phyloP scores from a whole-genome alignment of 2,888 invertebrate species.

The Mellilla xanthometata region DNA sequence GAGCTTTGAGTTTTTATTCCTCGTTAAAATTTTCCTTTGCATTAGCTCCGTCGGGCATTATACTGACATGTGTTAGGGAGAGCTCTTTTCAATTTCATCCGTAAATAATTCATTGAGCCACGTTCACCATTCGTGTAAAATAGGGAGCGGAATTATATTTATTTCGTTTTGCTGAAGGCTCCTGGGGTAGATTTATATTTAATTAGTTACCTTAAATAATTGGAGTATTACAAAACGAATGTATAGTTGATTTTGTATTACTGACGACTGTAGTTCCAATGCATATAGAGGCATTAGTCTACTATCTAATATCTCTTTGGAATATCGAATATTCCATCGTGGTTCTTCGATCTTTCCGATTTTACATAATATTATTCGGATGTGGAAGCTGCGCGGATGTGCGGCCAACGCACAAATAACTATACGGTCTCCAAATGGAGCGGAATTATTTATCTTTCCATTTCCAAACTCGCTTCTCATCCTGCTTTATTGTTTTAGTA shows the following conservation, averaged over 20 bases:
- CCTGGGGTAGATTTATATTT: too few species aligned
- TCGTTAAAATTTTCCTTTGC: slow-evolving; percentile 40
- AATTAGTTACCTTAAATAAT: too few species aligned
- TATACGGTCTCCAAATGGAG: slow-evolving; percentile 24
- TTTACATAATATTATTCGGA: slow-evolving; percentile 43
- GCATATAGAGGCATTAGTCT: too few species aligned
- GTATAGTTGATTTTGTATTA: too few species aligned
- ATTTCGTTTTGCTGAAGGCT: too few species aligned
- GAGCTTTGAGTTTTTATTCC: slow-evolving; percentile 49
- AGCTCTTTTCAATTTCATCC: too few species aligned
- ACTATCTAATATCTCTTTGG: slow-evolving; percentile 10
- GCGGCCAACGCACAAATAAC: slow-evolving; percentile 41
- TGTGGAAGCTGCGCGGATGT: slow-evolving; percentile 28
- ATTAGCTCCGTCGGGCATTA: slow-evolving; percentile 12
- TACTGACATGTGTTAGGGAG: too few species aligned
- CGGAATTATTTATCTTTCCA: slow-evolving; percentile 51
- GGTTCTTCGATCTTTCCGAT: slow-evolving; percentile 34
- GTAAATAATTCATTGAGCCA: too few species aligned
- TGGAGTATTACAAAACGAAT: too few species aligned
- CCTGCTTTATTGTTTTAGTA: slow-evolving; percentile 43
- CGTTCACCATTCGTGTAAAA: too few species aligned
- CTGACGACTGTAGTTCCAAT: too few species aligned
- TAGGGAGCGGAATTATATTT: too few species aligned
- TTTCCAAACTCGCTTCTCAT: slow-evolving; percentile 39
- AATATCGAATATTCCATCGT: slow-evolving; percentile 27